Conservation (phyloP, 2,113 vertebrate genomes). For the Tylochromis polylepis region DNA sequence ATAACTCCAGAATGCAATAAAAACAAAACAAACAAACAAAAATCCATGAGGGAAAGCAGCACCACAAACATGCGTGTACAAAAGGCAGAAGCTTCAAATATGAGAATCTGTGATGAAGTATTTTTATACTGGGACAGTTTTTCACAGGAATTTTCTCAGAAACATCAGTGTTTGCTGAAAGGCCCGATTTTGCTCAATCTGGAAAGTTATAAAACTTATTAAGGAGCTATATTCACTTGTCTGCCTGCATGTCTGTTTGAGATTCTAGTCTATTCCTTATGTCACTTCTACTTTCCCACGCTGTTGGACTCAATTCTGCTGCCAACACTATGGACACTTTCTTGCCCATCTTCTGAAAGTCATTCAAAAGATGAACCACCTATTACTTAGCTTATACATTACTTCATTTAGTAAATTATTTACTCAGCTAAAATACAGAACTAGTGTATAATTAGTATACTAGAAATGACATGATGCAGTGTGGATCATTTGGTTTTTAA, state of each 20-base stretch:
- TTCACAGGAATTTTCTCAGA: not conserved
- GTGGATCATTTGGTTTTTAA: not conserved
- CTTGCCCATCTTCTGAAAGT: not conserved
- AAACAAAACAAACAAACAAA: too few relatives aligned
- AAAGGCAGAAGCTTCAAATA: not conserved
- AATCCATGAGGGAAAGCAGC: not conserved
- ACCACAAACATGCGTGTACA: not conserved
- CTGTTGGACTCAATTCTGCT: not conserved
- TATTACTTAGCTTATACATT: not conserved
- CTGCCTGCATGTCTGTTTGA: not conserved
- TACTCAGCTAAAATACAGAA: not conserved
- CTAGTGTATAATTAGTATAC: not conserved
- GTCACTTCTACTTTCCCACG: not conserved
- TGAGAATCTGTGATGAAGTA: not conserved
- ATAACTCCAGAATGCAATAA: too few relatives aligned
- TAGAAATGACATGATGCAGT: accelerated
- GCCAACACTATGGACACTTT: not conserved
- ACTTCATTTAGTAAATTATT: not conserved
- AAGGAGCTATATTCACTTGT: not conserved
- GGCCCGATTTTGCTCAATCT: not conserved
- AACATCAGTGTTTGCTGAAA: not conserved
- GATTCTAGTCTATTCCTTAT: not conserved
- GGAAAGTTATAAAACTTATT: too few relatives aligned
- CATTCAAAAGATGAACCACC: not conserved
- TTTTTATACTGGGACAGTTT: not conserved